Evolutionary conservation across 2,113 vertebrate species (phyloP).

Genomic region (Apus apus): DNA sequence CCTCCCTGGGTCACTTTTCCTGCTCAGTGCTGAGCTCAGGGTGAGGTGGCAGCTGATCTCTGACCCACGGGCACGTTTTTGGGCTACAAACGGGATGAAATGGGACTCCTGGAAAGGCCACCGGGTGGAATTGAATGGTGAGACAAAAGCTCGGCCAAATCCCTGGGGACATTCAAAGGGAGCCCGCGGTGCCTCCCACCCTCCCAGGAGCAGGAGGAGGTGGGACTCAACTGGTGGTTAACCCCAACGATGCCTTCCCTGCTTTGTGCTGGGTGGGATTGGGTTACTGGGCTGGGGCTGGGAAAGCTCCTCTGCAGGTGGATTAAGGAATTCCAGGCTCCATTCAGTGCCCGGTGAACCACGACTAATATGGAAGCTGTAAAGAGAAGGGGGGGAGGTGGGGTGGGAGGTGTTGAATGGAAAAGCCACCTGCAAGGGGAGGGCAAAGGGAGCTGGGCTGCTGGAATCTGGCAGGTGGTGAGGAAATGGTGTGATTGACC

Average conservation of each 20-base stretch:
- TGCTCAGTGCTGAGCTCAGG: too few relatives aligned
- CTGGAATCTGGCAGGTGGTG: neutral
- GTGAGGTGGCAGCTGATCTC: neutral
- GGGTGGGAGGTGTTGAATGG: neutral
- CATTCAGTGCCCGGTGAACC: slow-evolving; percentile 37
- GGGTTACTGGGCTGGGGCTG: slow-evolving; percentile 43
- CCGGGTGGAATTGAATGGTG: neutral
- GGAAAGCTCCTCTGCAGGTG: slow-evolving; percentile 20
- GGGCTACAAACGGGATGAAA: neutral
- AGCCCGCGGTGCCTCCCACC: neutral
- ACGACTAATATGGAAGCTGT: neutral
- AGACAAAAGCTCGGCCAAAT: neutral
- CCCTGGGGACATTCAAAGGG: neutral
- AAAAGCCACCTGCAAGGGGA: neutral
- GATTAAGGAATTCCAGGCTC: slow-evolving; percentile 69
- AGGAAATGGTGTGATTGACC: neutral
- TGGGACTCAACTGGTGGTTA: neutral
- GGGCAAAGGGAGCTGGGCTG: neutral
- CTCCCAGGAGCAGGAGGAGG: neutral
- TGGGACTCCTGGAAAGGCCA: neutral
- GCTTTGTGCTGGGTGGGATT: neutral
- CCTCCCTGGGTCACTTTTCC: rapidly evolving
- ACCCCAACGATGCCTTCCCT: neutral
- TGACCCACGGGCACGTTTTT: rapidly evolving
- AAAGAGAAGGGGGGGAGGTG: neutral